Percentiles rank a stretch among this genome's conserved stretches.
These are phyloP conservation scores for Hippocampus abdominalis DNA, from an alignment of 2,113 vertebrate genomes.

Conservation along the genomic window DNA sequence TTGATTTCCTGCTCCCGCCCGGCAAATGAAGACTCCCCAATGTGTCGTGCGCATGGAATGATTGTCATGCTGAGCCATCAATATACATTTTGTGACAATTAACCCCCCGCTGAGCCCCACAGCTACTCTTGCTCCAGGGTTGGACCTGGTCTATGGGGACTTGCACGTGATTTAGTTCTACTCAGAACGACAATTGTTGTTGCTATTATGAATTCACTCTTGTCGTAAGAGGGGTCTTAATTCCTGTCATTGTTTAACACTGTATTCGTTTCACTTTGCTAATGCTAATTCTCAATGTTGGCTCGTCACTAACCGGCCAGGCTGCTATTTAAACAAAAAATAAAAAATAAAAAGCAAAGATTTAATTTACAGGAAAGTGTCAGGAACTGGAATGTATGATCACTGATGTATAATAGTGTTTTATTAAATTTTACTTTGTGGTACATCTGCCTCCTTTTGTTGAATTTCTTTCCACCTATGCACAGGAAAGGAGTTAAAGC, in stretches of 20 bases:
- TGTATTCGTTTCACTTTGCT: slow-evolving; percentile 13
- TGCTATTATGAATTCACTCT: not conserved
- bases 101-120: not conserved
- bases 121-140: not conserved
- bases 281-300: slow-evolving; percentile 13
- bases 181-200: not conserved
- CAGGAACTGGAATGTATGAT: slow-evolving; percentile 39
- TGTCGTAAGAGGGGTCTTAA: not conserved
- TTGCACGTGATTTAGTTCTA: not conserved
- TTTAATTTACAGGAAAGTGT: slow-evolving; percentile 16
- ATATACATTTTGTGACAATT: not conserved
- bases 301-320: slow-evolving; percentile 15
- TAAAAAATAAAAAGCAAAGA: not conserved
- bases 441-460: slow-evolving; percentile 25
- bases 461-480: not conserved
- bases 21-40: slow-evolving; percentile 22
- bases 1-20: not conserved
- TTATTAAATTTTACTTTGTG: slow-evolving; percentile 69
- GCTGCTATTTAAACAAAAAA: slow-evolving; percentile 16
- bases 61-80: slow-evolving; percentile 13
- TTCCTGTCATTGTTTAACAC: not conserved
- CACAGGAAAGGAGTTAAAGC: slow-evolving; percentile 20
- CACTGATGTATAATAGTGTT: slow-evolving; percentile 59
- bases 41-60: slow-evolving; percentile 21
- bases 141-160: not conserved